Evolutionary conservation across 2,113 vertebrate species (phyloP), one percentile per base, ranked within the genome.

Genomic region (Paramormyrops kingsleyae): DNA sequence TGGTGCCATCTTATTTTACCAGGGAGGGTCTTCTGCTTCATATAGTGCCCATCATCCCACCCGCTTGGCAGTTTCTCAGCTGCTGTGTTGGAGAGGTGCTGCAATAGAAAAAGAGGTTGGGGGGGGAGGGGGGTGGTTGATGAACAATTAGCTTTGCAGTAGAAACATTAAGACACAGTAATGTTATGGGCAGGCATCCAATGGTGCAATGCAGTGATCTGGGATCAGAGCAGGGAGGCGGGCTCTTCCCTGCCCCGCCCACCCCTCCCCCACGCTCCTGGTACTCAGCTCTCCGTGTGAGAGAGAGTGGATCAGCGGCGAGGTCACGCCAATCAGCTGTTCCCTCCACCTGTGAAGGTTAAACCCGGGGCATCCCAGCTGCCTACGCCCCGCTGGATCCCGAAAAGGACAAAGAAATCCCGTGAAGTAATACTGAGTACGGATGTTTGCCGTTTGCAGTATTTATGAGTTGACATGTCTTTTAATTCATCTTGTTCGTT

Each of bases 111-210:
- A 21, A 21, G 53, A 21, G 19, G 53, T 56, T 52, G 24, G 8
- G 31, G 70, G 66, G 15, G 35, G 0, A 12, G 49, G 17, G n/a
- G 12, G 12, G 44, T 87, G 12, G 12, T 10, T 87, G 85, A 87
- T 21, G n/a, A 52, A 13, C 47, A 87, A 87, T 53, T 53, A 87
- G 50, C 85, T 87, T 53, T 87, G 49, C 85, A 27, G 44, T 87
- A 35, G 50, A 19, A 42, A 80, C 74, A 80, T 80, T 80, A 42
- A 80, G 31, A 80, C 74, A 19, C 31, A 7, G 74, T 80, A 19
- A 42, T 80, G 17, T 21, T 42, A 39, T 80, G 74, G 74, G 74
- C 74, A 80, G 74, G 35, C 35, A 80, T 80, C 74, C 74, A 80
- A 80, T 80, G 74, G 74, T 42, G 74, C 74, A 80, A 39, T 80